Percentiles rank a stretch among this genome's conserved stretches.
These are phyloP conservation scores for Zaprionus gabonicus DNA, from an alignment of 1,140 invertebrate genomes.

Conservation along the genomic window DNA sequence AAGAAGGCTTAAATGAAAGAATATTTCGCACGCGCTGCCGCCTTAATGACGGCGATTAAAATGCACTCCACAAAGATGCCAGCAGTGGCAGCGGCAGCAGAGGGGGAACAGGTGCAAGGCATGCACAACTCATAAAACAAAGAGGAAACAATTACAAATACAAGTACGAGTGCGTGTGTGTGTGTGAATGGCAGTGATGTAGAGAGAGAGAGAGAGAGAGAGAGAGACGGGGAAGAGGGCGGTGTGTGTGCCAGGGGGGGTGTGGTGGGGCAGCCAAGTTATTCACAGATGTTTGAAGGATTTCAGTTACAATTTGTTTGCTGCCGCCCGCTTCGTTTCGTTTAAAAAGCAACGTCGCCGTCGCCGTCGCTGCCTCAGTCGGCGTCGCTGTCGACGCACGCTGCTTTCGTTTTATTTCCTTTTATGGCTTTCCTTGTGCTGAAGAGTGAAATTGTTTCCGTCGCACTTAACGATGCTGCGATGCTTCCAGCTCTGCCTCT, in stretches of 20 bases:
- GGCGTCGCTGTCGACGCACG: slow-evolving; percentile 12
- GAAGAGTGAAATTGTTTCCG: slow-evolving; percentile 81
- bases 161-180: slow-evolving; percentile 13
- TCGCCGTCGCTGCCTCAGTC: background rate
- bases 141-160: slow-evolving; percentile 77
- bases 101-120: slow-evolving; percentile 40
- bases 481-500: slow-evolving; percentile 20
- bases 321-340: slow-evolving; percentile 38
- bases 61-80: slow-evolving; percentile 54
- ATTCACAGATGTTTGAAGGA: slow-evolving; percentile 78
- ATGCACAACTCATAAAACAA: slow-evolving; percentile 76
- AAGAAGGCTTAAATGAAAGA: slow-evolving; percentile 54
- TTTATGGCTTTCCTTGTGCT: slow-evolving; percentile 70
- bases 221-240: background rate
- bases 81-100: background rate
- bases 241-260: background rate
- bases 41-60: slow-evolving; percentile 78
- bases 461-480: slow-evolving; percentile 73
- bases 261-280: slow-evolving; percentile 9
- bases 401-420: slow-evolving; percentile 71
- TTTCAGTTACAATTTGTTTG: slow-evolving; percentile 76
- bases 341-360: slow-evolving; percentile 48
- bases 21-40: slow-evolving; percentile 64
- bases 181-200: slow-evolving; percentile 24
- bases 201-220: background rate